These are phyloP conservation scores for Agonopterix heracliana DNA, from an alignment of 2,888 invertebrate genomes.

Conservation along the genomic window DNA sequence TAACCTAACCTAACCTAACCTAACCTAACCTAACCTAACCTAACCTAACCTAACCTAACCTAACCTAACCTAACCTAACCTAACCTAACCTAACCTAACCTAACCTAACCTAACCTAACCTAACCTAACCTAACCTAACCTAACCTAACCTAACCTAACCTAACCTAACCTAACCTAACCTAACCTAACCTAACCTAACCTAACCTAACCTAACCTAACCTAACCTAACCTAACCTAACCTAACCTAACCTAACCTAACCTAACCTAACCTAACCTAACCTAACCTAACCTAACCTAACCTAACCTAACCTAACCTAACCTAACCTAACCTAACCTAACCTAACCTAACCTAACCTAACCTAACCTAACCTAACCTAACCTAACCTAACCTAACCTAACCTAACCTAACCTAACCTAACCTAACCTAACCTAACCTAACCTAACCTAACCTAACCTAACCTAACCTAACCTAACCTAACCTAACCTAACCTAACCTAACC, in stretches of 20 bases:
- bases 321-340: constrained; percentile 5
- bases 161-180: constrained; percentile 8
- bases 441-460: constrained; percentile 11
- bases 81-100: constrained; percentile 7
- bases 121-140: constrained; percentile 5
- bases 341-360: constrained; percentile 6
- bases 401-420: constrained; percentile 5
- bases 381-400: constrained; percentile 9
- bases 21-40: constrained; percentile 7
- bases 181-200: constrained; percentile 7
- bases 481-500: too few relatives aligned
- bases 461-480: too few relatives aligned
- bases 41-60: constrained; percentile 5
- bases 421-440: constrained; percentile 7
- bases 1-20: constrained; percentile 7
- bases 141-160: constrained; percentile 9
- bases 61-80: constrained; percentile 6
- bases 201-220: constrained; percentile 4
- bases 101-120: constrained; percentile 7
- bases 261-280: constrained; percentile 4
- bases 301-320: constrained; percentile 4
- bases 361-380: constrained; percentile 9
- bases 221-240: constrained; percentile 4
- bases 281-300: constrained; percentile 4
- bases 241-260: constrained; percentile 4